Conservation (phyloP, 2,113 vertebrate genomes). For the Pelmatolapia mariae region DNA sequence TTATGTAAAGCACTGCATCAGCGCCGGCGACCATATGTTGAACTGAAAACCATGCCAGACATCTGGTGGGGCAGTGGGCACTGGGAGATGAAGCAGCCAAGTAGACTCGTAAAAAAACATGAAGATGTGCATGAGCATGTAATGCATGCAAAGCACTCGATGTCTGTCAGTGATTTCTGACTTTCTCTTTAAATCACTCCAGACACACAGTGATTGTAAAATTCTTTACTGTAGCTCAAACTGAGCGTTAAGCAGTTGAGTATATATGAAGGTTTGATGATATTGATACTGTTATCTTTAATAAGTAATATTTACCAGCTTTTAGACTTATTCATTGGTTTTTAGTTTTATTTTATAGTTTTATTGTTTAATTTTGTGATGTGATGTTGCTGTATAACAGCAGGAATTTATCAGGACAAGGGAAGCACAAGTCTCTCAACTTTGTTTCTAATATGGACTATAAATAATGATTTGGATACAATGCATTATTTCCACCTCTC, state of each 20-base stretch:
- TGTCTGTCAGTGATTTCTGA: background rate
- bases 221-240: background rate
- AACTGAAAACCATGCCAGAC: slow-evolving; percentile 29
- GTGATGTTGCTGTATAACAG: background rate
- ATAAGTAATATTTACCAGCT: background rate
- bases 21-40: slow-evolving; percentile 43
- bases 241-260: background rate
- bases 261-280: background rate
- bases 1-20: slow-evolving; percentile 29
- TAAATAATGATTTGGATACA: background rate
- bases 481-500: background rate
- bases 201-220: background rate
- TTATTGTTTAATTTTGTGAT: background rate
- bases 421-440: background rate
- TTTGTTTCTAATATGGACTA: background rate
- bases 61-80: slow-evolving; percentile 41
- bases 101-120: background rate
- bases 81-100: slow-evolving; percentile 6
- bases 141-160: background rate
- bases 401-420: background rate
- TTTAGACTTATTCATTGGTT: rapidly evolving
- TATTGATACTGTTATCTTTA: background rate
- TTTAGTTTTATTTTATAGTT: background rate
- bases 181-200: background rate
- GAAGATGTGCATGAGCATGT: background rate